Percentiles rank a stretch among this genome's conserved stretches.
These are phyloP conservation scores for Pyrgilauda ruficollis DNA, from an alignment of 2,113 vertebrate species.

Conservation along the genomic window DNA sequence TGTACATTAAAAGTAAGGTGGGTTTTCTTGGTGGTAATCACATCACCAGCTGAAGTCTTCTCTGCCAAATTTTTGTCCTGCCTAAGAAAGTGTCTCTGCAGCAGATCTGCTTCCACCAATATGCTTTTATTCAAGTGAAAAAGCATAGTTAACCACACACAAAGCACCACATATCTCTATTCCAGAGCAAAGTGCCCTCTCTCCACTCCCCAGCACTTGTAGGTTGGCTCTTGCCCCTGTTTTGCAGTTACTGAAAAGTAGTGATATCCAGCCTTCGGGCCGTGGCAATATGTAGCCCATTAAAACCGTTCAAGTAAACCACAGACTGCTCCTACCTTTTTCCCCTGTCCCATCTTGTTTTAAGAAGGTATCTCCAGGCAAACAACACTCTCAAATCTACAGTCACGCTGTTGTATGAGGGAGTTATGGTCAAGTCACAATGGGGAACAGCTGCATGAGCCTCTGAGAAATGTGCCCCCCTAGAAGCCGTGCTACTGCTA, in stretches of 20 bases:
- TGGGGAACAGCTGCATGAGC: background rate
- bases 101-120: background rate
- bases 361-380: background rate
- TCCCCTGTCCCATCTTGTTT: background rate
- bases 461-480: accelerated
- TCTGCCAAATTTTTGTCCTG: background rate
- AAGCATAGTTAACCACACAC: background rate
- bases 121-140: background rate
- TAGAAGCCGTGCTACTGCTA: background rate
- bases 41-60: background rate
- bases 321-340: background rate
- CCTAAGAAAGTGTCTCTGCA: background rate
- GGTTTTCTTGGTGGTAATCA: background rate
- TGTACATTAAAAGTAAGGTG: background rate
- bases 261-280: accelerated
- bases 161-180: accelerated
- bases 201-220: background rate
- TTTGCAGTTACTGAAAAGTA: background rate
- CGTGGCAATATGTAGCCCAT: accelerated
- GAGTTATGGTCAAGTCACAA: background rate
- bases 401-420: accelerated
- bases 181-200: background rate
- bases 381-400: background rate
- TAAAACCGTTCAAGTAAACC: background rate
- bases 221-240: background rate